Base-by-base conservation (phyloP, 2,113 vertebrate species). In the Pseudorhombus dupliciocellatus region DNA sequence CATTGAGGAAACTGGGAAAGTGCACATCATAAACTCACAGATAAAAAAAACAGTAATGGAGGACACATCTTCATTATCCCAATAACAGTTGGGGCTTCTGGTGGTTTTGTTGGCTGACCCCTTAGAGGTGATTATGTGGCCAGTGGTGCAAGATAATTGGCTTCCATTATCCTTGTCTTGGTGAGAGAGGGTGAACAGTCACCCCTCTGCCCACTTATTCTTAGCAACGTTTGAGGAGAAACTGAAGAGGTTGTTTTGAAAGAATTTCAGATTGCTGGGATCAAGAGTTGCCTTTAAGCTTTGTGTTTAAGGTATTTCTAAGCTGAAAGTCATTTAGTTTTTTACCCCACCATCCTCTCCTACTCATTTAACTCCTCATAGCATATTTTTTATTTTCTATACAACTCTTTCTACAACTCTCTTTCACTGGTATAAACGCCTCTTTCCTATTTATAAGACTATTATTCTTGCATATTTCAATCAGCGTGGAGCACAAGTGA, bases 401-500 rank as follows among this genome's bases (percentile, higher is more conserved):
- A 62, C 34, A 59, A 6, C 56, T 79, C 77, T 66, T 73, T 26
- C 69, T 79, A 37, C 69, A 59, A 74, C 70, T 84, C 66, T 66
- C 37, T 69, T 56, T 79, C 31, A 15, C 68, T 28, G 28, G 71
- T 79, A 79, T 79, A 83, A 89, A 85, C 76, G 75, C 65, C 72
- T 83, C 77, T 46, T 74, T 88, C 77, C 72, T 75, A 76, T 89
- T 87, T 87, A 80, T 79, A 76, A 76, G 84, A 82, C 80, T 85
- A 77, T 89, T 90, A 84, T 73, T 70, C 82, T 83, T 85, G 81
- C 84, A 85, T 88, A 90, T 92, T 92, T 90, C 76, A 83, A 83
- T 85, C 54, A 42, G 58, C 72, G 70, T 78, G 68, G 70, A 80
- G 84, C 2, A 20, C 31, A 48, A 81, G 50, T 48, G 56, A 80